Evolutionary conservation across 2,797 vertebrate genomes (phyloP), one percentile per base, ranked within the genome.

Genomic region (Artibeus jamaicensis): DNA sequence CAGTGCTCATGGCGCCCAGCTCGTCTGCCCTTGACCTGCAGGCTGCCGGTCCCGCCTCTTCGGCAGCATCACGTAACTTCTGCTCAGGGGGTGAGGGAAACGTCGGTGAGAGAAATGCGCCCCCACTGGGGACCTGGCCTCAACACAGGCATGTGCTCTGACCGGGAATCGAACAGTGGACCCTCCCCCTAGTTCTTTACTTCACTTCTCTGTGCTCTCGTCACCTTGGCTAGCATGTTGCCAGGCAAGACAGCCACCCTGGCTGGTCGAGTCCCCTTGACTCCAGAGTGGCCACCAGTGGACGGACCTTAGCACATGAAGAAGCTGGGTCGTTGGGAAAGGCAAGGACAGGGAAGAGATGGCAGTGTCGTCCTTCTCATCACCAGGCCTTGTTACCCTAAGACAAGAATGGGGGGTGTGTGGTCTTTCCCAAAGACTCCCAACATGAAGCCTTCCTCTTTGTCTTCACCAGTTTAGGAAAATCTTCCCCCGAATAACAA

Each of bases 41-140:
- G 44, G 53, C 29, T 55, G 12, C 73, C 3, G 55, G 55, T 82
- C 37, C 4, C 4, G 1, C 1, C 0, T 7, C n/a, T 29, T 53
- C 44, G 18, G 11, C 1, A 24, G 44, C 18, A 22, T 32, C 55
- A n/a, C 48, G n/a, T 22, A 46, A 22, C 26, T 44, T 32, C 65
- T 79, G 34, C n/a, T 65, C 71, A n/a, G 62, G 32, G 59, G 24
- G 12, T 15, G 29, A 59, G 57, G 29, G 24, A 29, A 59, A 59
- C 11, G 14, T 59, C 26, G 4, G 12, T 32, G 59, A 62, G 62
- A 65, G 62, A 65, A n/a, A 65, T 14, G 12, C 6, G 6, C 62
- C 62, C 62, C 32, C 2, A 65, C 62, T n/a, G 62, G 62, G 62
- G 29, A 16, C 62, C 59, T 16, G 62, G 62, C 32, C 2, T 2